Base-by-base conservation (phyloP, 2,888 invertebrate species). In the Pelosia muscerda region DNA sequence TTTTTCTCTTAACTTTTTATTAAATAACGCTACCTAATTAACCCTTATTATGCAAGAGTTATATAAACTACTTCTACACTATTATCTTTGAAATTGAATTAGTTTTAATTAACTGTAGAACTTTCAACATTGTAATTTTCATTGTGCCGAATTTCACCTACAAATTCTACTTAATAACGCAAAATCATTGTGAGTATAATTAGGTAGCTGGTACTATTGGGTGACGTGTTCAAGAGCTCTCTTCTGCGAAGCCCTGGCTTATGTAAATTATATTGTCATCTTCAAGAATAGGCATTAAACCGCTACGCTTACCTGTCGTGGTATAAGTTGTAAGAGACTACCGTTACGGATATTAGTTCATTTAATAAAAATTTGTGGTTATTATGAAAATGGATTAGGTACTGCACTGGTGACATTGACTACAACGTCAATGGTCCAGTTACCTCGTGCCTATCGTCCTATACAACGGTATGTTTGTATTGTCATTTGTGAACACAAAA, bases 191-290 rank as follows among this genome's bases (percentile, higher is more conserved):
- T 68, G n/a, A 71, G 65, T 69, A 71, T 72, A 77, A 81, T 79
- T 78, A 73, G 68, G 23, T 49, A 49, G 53, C 62, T 72, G 38
- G 57, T 62, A 61, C 57, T 76, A 73, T 65, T 64, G 67, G 71
- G 71, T 73, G 78, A 73, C 71, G 74, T 69, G 73, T 69, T 62
- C 73, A 80, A 83, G 80, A 83, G 82, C 80, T 76, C 74, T 77
- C 77, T 81, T 74, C 82, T 78, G 69, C 67, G 68, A 78, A 84
- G 77, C 81, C 84, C 79, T 76, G 86, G 88, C 88, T 91, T 90
- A 90, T 89, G 88, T 86, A 89, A 88, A 90, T 90, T 89, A 87
- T 88, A 88, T 87, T 88, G 88, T 89, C 90, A 88, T 88, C 87
- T 91, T 86, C 85, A 86, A 87, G 89, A 87, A 88, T 86, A 85